phyloP scores from a whole-genome alignment of 2,797 vertebrate species.

The Malacoraja senta region DNA sequence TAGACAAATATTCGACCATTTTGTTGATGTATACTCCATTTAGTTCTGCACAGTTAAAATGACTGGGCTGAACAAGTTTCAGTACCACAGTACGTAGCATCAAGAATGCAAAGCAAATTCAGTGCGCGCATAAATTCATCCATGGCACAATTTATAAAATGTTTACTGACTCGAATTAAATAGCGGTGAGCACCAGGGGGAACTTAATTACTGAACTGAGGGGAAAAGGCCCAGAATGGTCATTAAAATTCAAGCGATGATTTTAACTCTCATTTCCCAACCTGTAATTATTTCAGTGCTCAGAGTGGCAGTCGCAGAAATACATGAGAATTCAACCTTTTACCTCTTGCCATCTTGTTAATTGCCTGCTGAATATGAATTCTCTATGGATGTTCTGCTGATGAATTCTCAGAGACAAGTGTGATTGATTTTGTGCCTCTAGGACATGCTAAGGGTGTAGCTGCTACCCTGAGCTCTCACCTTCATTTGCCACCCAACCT shows the following conservation, averaged over 20 bases:
- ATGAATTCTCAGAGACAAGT: not conserved
- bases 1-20: not conserved
- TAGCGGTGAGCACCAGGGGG: not conserved
- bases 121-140: not conserved
- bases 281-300: not conserved
- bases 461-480: not conserved
- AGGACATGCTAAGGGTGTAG: not conserved
- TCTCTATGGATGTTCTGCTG: not conserved
- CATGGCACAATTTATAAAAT: not conserved
- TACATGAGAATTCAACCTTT: not conserved
- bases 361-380: not conserved
- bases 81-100: not conserved
- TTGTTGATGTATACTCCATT: not conserved
- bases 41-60: not conserved
- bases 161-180: not conserved
- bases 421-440: too few relatives aligned
- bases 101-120: not conserved
- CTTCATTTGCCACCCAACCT: not conserved
- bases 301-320: not conserved
- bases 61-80: not conserved
- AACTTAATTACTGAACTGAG: not conserved
- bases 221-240: not conserved
- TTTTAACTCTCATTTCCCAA: not conserved
- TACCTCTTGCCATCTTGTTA: not conserved
- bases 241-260: not conserved